Evolutionary conservation across 2,113 vertebrate genomes (phyloP), one percentile per base, ranked within the genome.

Genomic region (Climacteris rufus): DNA sequence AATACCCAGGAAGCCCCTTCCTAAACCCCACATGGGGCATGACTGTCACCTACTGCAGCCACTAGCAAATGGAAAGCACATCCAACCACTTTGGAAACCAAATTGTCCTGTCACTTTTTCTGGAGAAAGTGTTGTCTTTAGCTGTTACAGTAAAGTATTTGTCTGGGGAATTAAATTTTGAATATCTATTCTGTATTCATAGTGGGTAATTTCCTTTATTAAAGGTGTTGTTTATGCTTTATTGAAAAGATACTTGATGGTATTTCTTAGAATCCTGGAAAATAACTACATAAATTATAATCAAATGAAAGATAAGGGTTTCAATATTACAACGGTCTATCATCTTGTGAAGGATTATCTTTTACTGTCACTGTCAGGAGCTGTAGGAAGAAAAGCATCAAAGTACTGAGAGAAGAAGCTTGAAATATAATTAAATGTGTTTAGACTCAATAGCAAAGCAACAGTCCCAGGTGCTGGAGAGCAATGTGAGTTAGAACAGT

Each of bases 161-260:
- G n/a, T 33, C 30, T 19, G 60, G 33, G 39, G 52, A 83, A 45
- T 86, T 88, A 0, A 3, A 6, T 71, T 94, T 65, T 45, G 57
- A 72, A 72, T 88, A 45, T 53, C 61, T 1, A 1, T 33, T 72
- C 69, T 49, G 31, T 69, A 40, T 87, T 82, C 37, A 8, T 64
- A n/a, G 75, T 53, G 66, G 17, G 45, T 83, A 57, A 66, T 92
- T 92, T 83, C 30, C n/a, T 65, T 77, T 88, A 57, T 33, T 61
- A 53, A 83, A 95, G 28, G 37, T 83, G 52, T 19, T 87, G 33
- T 83, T 85, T 65, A n/a, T 93, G 21, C 54, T 88, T 94, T 57
- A 63, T 69, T 86, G 75, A 83, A 83, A 88, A 93, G 72, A 66
- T n/a, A 39, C 37, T 33, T 80, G 40, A 61, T 72, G 33, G 9